Base-by-base conservation (phyloP, 1,140 invertebrate species). In the Nasonia vitripennis region DNA sequence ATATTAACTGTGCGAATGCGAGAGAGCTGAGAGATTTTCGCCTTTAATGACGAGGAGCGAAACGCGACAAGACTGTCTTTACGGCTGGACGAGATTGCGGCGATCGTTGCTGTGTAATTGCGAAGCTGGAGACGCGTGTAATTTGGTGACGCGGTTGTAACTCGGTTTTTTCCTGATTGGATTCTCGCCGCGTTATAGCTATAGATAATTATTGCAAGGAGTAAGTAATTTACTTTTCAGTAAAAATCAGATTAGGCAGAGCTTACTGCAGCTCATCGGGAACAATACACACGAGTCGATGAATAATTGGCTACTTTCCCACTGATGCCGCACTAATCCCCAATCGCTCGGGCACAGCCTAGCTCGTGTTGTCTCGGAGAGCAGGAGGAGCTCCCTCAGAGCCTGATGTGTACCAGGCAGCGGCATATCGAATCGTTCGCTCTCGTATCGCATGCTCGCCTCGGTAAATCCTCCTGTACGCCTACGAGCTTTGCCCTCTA, bases 1-100 rank as follows among this genome's bases (percentile, higher is more conserved):
- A 68, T 78, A 70, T 83, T 83, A 83, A 83, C 78, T 83, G 74
- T 78, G 51, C 62, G 41, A 83, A 78, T 51, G 31, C 10, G 10
- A 20, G 41, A 14, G 31, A 20, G 17, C 41, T 27, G 51, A 23
- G 51, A 23, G 77, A 83, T 55, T 83, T 70, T 78, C 67, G n/a
- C 17, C 82, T 78, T 70, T 83, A 78, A 83, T 51, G 74, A 51
- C 51, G 34, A 23, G 12, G 48, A 37, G 31, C 23, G 73, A 45
- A 23, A n/a, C 17, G n/a, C 67, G 67, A 70, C 23, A 27, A 23
- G 23, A 70, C 67, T n/a, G 11, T 55, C 51, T 55, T 55, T 55
- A 55, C 51, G 51, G 23, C 67, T n/a, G 7, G 14, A 2, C 20
- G 79, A 7, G 37, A 81, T 81, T 81, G 41, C 79, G 11, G 41